Conservation (phyloP, 2,888 invertebrate genomes). For the Cheilosia pagana region DNA sequence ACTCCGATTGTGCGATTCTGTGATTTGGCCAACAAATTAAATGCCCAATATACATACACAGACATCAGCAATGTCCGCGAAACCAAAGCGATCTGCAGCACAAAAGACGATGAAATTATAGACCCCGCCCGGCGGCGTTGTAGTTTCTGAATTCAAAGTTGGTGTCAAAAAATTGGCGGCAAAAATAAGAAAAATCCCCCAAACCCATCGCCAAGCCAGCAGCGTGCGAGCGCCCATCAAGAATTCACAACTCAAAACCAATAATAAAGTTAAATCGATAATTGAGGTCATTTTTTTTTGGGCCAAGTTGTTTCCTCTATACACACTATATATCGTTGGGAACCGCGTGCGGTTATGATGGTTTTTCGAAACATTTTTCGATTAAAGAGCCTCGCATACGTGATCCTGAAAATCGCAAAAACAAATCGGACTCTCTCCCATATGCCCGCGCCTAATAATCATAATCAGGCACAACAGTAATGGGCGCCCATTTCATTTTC, state of each 20-base stretch:
- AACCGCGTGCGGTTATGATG: constrained; percentile 36
- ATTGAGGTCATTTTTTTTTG: constrained; percentile 81
- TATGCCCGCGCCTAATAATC: constrained; percentile 67
- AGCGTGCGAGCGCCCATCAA: constrained; percentile 9
- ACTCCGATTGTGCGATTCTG: constrained; percentile 57
- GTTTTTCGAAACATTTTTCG: constrained; percentile 48
- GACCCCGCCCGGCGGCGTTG: constrained; percentile 31
- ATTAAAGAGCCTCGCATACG: constrained; percentile 61
- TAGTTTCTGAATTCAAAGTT: constrained; percentile 2
- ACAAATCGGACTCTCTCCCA: constrained; percentile 32
- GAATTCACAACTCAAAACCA: constrained; percentile 80
- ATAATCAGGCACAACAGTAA: constrained; percentile 69
- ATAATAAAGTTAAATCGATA: constrained; percentile 84
- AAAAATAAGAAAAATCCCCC: constrained; percentile 15
- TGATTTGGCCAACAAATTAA: constrained; percentile 58
- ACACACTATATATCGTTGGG: constrained; percentile 50
- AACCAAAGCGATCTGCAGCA: constrained; percentile 3
- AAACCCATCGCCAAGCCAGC: no score
- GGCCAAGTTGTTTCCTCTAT: constrained; percentile 36
- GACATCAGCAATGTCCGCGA: background rate
- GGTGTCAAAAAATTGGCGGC: constrained; percentile 67
- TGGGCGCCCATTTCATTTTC: constrained; percentile 71
- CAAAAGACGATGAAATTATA: constrained; percentile 60
- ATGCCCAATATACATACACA: constrained; percentile 43
- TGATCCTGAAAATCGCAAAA: constrained; percentile 43